Evolutionary conservation across 1,140 invertebrate species (phyloP), one percentile per base, ranked within the genome.

Genomic region (Drosophila kurseongensis): DNA sequence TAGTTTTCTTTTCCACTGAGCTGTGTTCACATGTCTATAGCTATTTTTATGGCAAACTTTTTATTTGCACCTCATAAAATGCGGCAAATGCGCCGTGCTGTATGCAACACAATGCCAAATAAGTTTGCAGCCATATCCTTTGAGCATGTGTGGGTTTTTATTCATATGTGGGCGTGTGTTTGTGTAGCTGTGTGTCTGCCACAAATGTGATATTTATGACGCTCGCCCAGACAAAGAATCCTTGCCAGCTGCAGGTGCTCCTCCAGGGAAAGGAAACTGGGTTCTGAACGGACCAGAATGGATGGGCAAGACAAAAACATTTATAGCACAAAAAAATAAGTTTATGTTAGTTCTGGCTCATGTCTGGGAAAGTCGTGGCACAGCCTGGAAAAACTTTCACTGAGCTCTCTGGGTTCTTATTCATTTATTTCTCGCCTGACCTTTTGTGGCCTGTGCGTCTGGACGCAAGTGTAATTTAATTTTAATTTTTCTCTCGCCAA

Each of bases 181-280:
- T 44, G 41, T 58, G 44, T 57, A 38, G 45, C 35, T 71, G 50
- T 81, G 12, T 82, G 83, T 89, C 80, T 89, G 84, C 84, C 84
- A 80, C 84, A 89, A 89, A 89, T 89, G 84, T 89, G 84, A 89
- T 80, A 89, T 89, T 89, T 89, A 89, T 89, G 84, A 89, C 76
- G 80, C 56, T 59, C 62, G 67, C 40, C 45, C 60, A 79, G 81
- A 85, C 82, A 85, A 80, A 74, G 73, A 52, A 56, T 75, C 38
- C 52, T 50, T 40, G 51, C 29, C 73, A 52, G 59, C 56, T 61
- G 73, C 68, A 76, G 73, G 74, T 71, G 65, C 67, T 71, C 36
- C 52, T 56, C 54, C 36, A 23, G 52, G 52, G 57, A 38, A 38
- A 23, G 9, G 7, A 38, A 48, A 66, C 60, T 65, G 45, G 16